Evolutionary conservation across 2,113 vertebrate species (phyloP).

Genomic region (Ahaetulla prasina): DNA sequence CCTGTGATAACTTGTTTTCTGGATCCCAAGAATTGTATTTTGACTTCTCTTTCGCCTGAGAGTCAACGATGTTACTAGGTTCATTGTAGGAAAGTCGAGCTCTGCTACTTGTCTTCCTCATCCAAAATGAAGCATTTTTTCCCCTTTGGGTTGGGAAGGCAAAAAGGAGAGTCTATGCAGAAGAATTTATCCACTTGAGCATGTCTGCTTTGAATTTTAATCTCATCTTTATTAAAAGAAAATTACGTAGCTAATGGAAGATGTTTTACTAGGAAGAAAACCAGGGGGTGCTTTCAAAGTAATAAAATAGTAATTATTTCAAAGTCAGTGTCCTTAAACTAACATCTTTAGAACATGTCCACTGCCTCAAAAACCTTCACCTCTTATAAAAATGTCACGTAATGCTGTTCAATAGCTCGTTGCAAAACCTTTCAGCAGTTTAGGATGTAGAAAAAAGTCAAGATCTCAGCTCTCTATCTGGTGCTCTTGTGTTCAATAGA

Average conservation of each 20-base stretch:
- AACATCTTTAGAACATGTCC: neutral
- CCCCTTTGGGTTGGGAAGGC: neutral
- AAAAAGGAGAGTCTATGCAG: neutral
- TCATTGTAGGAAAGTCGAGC: neutral
- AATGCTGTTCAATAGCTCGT: neutral
- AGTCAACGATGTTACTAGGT: neutral
- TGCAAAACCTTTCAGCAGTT: neutral
- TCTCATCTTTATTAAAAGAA: neutral
- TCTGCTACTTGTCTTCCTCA: neutral
- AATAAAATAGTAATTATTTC: neutral
- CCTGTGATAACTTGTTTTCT: neutral
- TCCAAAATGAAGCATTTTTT: neutral
- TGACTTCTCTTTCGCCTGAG: too few species aligned
- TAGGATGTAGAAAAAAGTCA: neutral
- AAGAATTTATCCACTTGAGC: neutral
- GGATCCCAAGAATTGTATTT: neutral
- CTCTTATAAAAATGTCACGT: conserved; percentile 23
- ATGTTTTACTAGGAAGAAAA: neutral
- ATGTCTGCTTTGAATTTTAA: neutral
- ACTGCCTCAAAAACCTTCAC: neutral
- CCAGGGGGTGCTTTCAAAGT: neutral
- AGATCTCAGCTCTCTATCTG: neutral
- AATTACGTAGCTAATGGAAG: neutral
- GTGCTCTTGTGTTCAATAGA: neutral
- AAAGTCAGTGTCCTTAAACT: conserved; percentile 19